Conservation (phyloP, 2,797 vertebrate species). For the Cynopterus sphinx region DNA sequence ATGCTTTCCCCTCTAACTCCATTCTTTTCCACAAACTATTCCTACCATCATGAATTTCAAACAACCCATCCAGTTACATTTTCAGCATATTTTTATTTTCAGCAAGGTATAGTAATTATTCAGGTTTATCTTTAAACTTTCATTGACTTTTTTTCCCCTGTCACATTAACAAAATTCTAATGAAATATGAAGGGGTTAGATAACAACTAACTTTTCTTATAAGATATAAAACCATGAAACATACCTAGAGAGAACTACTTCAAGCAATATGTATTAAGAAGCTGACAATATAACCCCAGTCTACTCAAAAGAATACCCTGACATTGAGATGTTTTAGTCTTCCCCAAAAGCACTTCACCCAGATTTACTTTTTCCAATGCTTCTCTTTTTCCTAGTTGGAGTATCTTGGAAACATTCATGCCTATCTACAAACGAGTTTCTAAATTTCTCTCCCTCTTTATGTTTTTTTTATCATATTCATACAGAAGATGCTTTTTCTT, state of each 20-base stretch:
- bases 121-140: conserved; percentile 28
- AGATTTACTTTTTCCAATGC: background rate
- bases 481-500: conserved; percentile 30
- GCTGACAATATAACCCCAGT: background rate
- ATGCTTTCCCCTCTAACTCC: too few species aligned
- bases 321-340: background rate
- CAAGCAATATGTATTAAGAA: background rate
- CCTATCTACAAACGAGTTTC: conserved; percentile 29
- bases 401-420: background rate
- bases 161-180: background rate
- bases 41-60: background rate
- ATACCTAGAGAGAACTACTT: background rate
- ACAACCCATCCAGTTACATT: background rate
- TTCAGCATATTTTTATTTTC: background rate
- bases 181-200: background rate
- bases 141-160: background rate
- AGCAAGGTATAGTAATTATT: background rate
- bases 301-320: background rate
- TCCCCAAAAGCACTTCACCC: background rate
- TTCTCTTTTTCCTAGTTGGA: background rate
- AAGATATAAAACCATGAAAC: background rate
- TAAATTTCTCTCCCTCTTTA: background rate
- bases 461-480: background rate
- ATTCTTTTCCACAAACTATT: background rate
- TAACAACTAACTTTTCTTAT: background rate